These are phyloP conservation scores for Eilema caniola DNA, from an alignment of 2,888 invertebrate species.

Conservation along the genomic window DNA sequence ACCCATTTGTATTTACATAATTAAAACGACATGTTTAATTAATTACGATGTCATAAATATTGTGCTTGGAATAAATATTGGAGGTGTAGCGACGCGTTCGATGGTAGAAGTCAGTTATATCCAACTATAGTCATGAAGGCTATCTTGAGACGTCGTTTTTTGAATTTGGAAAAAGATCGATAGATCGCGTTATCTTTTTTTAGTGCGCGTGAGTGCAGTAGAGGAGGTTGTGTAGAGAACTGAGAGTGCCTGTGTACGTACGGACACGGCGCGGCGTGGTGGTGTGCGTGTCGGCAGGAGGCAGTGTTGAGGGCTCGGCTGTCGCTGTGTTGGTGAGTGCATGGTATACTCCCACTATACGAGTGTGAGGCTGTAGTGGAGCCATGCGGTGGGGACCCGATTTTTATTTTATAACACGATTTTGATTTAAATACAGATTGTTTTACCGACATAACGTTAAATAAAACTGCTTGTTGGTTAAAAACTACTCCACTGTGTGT, in stretches of 20 bases:
- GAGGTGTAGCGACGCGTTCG: slow-evolving; percentile 74
- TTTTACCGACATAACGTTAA: background rate
- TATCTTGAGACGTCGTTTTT: slow-evolving; percentile 75
- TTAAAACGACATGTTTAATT: slow-evolving; percentile 84
- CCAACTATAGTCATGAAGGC: slow-evolving; percentile 78
- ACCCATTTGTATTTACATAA: slow-evolving; percentile 84
- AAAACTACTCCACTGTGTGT: background rate
- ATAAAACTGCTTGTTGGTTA: background rate
- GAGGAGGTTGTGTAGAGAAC: slow-evolving; percentile 84
- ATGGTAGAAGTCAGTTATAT: slow-evolving; percentile 75
- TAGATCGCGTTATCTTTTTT: slow-evolving; percentile 86
- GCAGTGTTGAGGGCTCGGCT: slow-evolving; percentile 69
- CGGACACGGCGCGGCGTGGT: slow-evolving; percentile 64
- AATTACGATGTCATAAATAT: slow-evolving; percentile 82
- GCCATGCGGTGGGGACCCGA: slow-evolving; percentile 53
- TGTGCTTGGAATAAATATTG: slow-evolving; percentile 73
- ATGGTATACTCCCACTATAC: slow-evolving; percentile 79
- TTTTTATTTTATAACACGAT: slow-evolving; percentile 23
- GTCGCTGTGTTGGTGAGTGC: slow-evolving; percentile 79
- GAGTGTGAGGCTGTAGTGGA: slow-evolving; percentile 70
- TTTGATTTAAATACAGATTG: slow-evolving; percentile 2
- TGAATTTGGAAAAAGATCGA: slow-evolving; percentile 84
- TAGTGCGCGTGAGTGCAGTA: slow-evolving; percentile 87
- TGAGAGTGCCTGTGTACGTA: slow-evolving; percentile 85
- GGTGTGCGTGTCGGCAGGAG: slow-evolving; percentile 78